These are phyloP conservation scores for Hippoglossus hippoglossus DNA, from an alignment of 2,797 vertebrate species.

Conservation along the genomic window DNA sequence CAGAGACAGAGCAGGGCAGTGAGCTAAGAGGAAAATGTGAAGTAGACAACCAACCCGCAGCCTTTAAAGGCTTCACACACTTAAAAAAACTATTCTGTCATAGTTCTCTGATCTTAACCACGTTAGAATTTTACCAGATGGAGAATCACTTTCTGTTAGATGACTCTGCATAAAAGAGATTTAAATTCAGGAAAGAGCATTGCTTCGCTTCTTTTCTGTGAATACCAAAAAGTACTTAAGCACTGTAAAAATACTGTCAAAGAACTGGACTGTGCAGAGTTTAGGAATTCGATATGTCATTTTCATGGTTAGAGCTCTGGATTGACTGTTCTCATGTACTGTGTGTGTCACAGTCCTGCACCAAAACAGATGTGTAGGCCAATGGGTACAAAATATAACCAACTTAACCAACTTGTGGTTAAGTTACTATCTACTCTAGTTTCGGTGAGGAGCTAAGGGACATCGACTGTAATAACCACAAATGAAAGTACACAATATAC, in stretches of 20 bases:
- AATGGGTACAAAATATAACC: no score
- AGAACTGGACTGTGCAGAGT: background rate
- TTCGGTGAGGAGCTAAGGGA: no score
- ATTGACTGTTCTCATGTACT: no score
- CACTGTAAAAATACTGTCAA: background rate
- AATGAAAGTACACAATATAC: no score
- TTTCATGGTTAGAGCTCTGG: no score
- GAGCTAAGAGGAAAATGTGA: slow-evolving; percentile 50
- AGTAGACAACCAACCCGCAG: slow-evolving; percentile 30
- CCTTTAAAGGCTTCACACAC: slow-evolving; percentile 10
- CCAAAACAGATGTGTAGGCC: no score
- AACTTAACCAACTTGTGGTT: no score
- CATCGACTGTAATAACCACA: no score
- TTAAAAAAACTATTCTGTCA: background rate
- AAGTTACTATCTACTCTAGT: no score
- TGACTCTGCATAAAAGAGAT: slow-evolving; percentile 1
- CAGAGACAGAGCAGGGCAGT: slow-evolving; percentile 55
- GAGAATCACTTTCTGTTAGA: background rate
- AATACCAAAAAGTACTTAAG: background rate
- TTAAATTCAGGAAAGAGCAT: slow-evolving; percentile 7
- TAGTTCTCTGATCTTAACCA: slow-evolving; percentile 4
- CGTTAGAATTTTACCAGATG: background rate
- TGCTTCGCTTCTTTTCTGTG: background rate
- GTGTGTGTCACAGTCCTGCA: no score
- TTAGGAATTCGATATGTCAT: no score